A percentile compares a stretch with the other conserved stretches of the same genome.
These are phyloP conservation scores for Syritta pipiens DNA, from an alignment of 2,888 invertebrate genomes.

Conservation along the genomic window DNA sequence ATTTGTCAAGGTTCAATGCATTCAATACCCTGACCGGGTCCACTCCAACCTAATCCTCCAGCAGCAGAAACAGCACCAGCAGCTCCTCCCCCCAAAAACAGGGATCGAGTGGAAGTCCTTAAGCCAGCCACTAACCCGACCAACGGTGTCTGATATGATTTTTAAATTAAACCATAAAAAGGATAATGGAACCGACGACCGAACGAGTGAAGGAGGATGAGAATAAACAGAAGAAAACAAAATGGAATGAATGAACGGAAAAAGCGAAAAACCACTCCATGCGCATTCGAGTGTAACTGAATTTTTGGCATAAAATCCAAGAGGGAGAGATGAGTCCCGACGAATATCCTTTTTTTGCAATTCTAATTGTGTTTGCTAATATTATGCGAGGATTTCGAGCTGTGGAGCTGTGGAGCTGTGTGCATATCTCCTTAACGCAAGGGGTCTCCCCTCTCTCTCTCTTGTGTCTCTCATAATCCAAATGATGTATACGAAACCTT, in stretches of 20 bases:
- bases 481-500: conserved; percentile 54
- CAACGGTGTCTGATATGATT: conserved; percentile 67
- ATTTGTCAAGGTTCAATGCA: conserved; percentile 53
- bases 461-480: conserved; percentile 36
- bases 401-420: too few species aligned
- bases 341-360: conserved; percentile 68
- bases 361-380: conserved; percentile 74
- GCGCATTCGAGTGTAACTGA: conserved; percentile 60
- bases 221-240: not conserved
- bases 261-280: conserved; percentile 1
- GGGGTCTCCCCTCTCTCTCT: not conserved
- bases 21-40: not conserved
- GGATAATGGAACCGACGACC: conserved; percentile 52
- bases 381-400: conserved; percentile 66
- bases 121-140: conserved; percentile 59
- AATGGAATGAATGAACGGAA: not conserved
- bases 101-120: conserved; percentile 39
- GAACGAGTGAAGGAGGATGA: not conserved
- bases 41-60: not conserved
- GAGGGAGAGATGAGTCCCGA: conserved; percentile 45
- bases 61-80: too few species aligned
- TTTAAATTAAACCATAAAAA: conserved; percentile 68
- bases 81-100: conserved; percentile 1
- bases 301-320: conserved; percentile 58
- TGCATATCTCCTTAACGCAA: conserved; percentile 42